Base-by-base conservation (phyloP, 2,888 invertebrate genomes). In the Hesperia comma region DNA sequence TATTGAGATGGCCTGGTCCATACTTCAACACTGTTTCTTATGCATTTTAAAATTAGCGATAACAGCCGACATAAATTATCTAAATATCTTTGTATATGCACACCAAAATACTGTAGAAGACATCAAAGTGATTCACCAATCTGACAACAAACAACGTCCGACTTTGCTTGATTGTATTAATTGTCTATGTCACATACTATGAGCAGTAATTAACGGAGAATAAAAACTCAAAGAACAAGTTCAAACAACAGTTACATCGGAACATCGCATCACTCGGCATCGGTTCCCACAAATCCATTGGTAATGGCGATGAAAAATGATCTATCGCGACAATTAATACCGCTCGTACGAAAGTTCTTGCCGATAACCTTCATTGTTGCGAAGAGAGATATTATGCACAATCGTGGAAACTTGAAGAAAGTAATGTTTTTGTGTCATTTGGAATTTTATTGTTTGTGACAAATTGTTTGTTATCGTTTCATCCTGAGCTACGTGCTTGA, bases 331-430 rank as follows among this genome's bases (percentile, higher is more conserved):
- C 21, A 67, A 67, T 67, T 61, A 46, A 19, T 21, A 43, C 32
- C 14, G 21, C 40, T 8, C 15, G n/a, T 26, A 43, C 14, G 54
- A 60, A 54, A 60, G 54, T 60, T 66, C 58, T 54, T 14, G 37
- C 19, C 21, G 41, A 53, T 54, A 60, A 53, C 41, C 61, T 26
- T 37, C 55, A 61, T 67, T 67, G 67, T 61, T 46, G 54, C 19
- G 3, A 6, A 14, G 19, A 67, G 46, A 67, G 54, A 61, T 54
- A 46, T 53, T 21, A 54, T 46, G 46, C 21, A 51, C 66, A 67
- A 54, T 67, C 37, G 61, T 67, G 67, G 67, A 67, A 67, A 67
- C 67, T 67, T 32, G 33, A 67, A 58, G 61, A 67, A 67, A 67
- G 67, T 61, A 40, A 8, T 33, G 61, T 67, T 67, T 67, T 67